Base-by-base conservation (phyloP, 2,888 invertebrate genomes). In the Lasioglossum lativentre region DNA sequence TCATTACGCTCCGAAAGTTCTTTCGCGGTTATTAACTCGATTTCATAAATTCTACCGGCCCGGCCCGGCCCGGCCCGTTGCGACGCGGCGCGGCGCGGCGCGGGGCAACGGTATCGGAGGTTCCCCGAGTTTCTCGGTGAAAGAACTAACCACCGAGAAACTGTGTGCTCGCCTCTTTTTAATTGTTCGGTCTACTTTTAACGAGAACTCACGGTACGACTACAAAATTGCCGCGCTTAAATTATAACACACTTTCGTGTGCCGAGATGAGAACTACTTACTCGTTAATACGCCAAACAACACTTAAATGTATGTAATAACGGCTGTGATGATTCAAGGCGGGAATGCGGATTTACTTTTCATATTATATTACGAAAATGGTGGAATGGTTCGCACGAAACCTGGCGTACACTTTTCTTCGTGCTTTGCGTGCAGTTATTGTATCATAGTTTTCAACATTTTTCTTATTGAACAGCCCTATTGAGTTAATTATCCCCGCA, bases 1-100 rank as follows among this genome's bases (percentile, higher is more conserved):
- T 72, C 71, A 34, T 40, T 52, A 30, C 71, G 56, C 71, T 78
- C 71, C 56, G 71, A 78, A 78, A 78, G 52, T 72, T 59, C 30
- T 59, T n/a, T n/a, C 10, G 38, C 52, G 30, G 68, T 52, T 75
- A 52, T 52, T 68, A 42, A 40, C 52, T 34, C 68, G 66, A 75
- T 70, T 63, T 40, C 66, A 70, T 66, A 40, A 66, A 75, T 56
- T 47, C 38, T 52, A 56, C 52, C 52, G 52, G 52, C 47, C 19
- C 52, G 47, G 19, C 47, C 16, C 45, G 45, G 19, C 47, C 6
- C 6, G 47, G 52, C 23, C 6, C 47, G 27, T 6, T 0, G 30
- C 27, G 27, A n/a, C 47, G 12, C 47, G 12, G 34, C 1, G 34
- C 2, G 27, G 14, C 1, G 30, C 27, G 27, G 47, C 47, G 6